Conservation (phyloP, 2,113 vertebrate genomes). For the Oryzias javanicus region DNA sequence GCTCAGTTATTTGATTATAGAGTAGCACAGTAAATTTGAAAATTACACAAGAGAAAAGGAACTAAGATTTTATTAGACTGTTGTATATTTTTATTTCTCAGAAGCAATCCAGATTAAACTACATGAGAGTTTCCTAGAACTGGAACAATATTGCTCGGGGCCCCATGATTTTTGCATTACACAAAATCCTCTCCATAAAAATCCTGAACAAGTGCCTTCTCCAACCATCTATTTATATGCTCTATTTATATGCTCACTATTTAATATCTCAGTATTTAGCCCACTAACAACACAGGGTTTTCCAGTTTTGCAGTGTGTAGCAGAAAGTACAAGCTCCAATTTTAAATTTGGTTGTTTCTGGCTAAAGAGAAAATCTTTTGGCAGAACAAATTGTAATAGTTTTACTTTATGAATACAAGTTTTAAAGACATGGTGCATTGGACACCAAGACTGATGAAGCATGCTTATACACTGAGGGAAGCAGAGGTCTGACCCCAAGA, state of each 20-base stretch:
- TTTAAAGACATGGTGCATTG: slow-evolving; percentile 52
- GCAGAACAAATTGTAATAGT: slow-evolving; percentile 72
- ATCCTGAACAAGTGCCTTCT: slow-evolving; percentile 35
- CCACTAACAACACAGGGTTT: slow-evolving; percentile 44
- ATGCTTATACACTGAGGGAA: slow-evolving; percentile 44
- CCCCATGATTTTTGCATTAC: slow-evolving; percentile 33
- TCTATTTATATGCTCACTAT: slow-evolving; percentile 11
- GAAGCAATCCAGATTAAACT: slow-evolving; percentile 32
- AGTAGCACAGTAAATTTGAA: slow-evolving; percentile 23
- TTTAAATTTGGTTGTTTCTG: slow-evolving; percentile 63
- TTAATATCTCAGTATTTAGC: slow-evolving; percentile 17
- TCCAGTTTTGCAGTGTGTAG: slow-evolving; percentile 55
- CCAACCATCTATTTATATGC: slow-evolving; percentile 36
- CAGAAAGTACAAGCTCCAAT: slow-evolving; percentile 51
- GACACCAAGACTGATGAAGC: slow-evolving; percentile 39
- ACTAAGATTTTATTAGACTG: slow-evolving; percentile 10
- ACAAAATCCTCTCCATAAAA: slow-evolving; percentile 38
- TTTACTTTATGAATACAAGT: slow-evolving; percentile 59
- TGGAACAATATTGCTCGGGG: slow-evolving; percentile 29
- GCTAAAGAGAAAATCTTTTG: slow-evolving; percentile 59
- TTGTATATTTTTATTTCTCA: slow-evolving; percentile 36
- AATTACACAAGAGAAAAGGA: slow-evolving; percentile 34
- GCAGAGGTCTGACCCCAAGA: slow-evolving; percentile 27
- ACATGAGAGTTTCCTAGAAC: slow-evolving; percentile 13
- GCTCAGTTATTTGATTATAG: slow-evolving; percentile 36